Conservation (phyloP, 2,888 invertebrate genomes). For the Laspeyria flexula region DNA sequence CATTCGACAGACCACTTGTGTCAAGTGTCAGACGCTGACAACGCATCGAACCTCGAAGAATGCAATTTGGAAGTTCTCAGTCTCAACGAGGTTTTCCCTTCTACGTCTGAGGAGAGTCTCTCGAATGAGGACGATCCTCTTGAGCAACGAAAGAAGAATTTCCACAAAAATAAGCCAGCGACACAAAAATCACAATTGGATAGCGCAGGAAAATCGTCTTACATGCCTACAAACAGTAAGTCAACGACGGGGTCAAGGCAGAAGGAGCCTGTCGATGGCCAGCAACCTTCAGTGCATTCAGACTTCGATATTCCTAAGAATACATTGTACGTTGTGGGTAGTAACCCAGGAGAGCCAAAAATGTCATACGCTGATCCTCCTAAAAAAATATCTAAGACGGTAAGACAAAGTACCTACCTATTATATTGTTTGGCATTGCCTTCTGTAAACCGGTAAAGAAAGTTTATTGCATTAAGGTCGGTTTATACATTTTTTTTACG, state of each 20-base stretch:
- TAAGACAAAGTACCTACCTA: constrained; percentile 39
- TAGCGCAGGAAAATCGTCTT: constrained; percentile 57
- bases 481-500: no score
- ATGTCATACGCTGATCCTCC: constrained; percentile 78
- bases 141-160: constrained; percentile 57
- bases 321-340: constrained; percentile 78
- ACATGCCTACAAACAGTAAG: constrained; percentile 77
- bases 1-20: constrained; percentile 81
- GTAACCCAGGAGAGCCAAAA: constrained; percentile 81
- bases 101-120: constrained; percentile 80
- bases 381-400: constrained; percentile 80
- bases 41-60: constrained; percentile 64
- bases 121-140: constrained; percentile 73
- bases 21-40: constrained; percentile 66
- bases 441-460: no score
- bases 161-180: constrained; percentile 50
- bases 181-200: constrained; percentile 54
- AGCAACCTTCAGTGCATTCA: constrained; percentile 67
- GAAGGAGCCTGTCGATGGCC: constrained; percentile 62
- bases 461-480: no score
- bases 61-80: constrained; percentile 79
- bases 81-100: constrained; percentile 78
- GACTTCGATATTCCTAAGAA: constrained; percentile 78
- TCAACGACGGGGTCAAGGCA: constrained; percentile 70
- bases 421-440: no score